Evolutionary conservation across 2,888 invertebrate genomes (phyloP).

Genomic region (Ametastegia equiseti): DNA sequence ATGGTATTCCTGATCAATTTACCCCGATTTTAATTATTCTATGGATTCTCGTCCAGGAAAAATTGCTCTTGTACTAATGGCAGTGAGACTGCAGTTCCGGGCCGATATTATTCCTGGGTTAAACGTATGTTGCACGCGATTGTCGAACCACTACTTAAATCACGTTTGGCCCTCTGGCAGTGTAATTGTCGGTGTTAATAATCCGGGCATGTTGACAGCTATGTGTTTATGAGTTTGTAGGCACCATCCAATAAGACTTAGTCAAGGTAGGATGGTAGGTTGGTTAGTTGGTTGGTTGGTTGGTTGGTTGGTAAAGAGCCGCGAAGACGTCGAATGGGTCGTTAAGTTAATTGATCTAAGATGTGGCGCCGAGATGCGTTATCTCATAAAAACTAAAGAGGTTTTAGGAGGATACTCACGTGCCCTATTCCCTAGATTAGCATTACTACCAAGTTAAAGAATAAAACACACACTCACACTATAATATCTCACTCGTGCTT

Average conservation of each 20-base stretch:
- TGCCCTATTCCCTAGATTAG: not conserved
- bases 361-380: constrained; percentile 56
- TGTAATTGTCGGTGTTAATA: constrained; percentile 67
- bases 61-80: not conserved
- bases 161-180: constrained; percentile 63
- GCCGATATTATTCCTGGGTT: not conserved
- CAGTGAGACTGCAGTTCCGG: not conserved
- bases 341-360: constrained; percentile 64
- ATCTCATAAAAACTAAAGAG: not conserved
- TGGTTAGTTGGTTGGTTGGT: no score
- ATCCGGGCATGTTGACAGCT: constrained; percentile 61
- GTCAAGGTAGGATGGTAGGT: no score
- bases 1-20: no score
- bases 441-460: not conserved
- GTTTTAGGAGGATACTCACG: not conserved
- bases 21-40: not conserved
- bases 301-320: no score
- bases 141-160: constrained; percentile 56
- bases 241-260: constrained; percentile 46
- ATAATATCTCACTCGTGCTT: not conserved
- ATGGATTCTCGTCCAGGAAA: not conserved
- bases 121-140: not conserved
- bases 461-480: not conserved
- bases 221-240: constrained; percentile 58
- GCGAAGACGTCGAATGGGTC: constrained; percentile 51